Evolutionary conservation across 2,888 invertebrate genomes (phyloP).

Genomic region (Drosophila pseudotalamancana): DNA sequence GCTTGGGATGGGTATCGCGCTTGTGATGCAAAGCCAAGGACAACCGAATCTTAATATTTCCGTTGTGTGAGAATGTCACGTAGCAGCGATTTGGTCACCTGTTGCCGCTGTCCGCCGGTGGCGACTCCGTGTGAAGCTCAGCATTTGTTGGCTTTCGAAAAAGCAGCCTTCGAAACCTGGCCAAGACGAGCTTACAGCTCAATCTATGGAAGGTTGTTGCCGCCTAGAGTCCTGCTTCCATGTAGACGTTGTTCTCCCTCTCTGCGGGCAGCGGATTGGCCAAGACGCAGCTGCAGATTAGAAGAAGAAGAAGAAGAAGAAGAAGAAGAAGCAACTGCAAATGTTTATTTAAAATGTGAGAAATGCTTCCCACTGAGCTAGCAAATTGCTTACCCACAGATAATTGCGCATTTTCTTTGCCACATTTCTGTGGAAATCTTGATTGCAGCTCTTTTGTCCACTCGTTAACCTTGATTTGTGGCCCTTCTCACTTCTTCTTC

Average conservation of each 20-base stretch:
- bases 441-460: constrained; percentile 9
- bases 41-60: constrained; percentile 4
- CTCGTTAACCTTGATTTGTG: constrained; percentile 7
- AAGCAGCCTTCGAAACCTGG: too few species aligned
- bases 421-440: not conserved
- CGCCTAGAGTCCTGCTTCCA: too few species aligned
- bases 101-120: constrained; percentile 23
- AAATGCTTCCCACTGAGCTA: constrained; percentile 1
- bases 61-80: constrained; percentile 45
- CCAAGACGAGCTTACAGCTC: too few species aligned
- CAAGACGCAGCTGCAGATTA: too few species aligned
- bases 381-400: constrained; percentile 40
- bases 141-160: not conserved
- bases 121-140: constrained; percentile 19
- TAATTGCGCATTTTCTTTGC: constrained; percentile 50
- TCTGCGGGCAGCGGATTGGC: too few species aligned
- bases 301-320: too few species aligned
- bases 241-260: too few species aligned
- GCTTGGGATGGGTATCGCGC: not conserved
- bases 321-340: too few species aligned
- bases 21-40: constrained; percentile 25
- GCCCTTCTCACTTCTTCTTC: constrained; percentile 1
- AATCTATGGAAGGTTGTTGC: too few species aligned
- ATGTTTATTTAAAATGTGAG: constrained; percentile 7
- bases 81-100: constrained; percentile 52